Conservation (phyloP, 2,888 invertebrate species). For the Keiferia lycopersicella region DNA sequence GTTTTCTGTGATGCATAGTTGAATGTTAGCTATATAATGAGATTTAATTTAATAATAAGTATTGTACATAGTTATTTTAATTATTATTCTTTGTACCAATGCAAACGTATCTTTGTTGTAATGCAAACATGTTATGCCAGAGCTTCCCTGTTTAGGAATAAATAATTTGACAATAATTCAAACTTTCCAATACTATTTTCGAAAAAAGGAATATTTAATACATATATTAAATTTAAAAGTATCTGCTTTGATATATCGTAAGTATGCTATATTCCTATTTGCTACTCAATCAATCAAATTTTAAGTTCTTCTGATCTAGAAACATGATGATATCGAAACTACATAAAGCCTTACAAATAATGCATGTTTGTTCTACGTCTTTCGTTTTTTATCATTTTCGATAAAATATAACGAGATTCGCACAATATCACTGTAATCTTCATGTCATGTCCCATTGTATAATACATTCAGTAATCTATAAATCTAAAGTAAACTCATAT, state of each 20-base stretch:
- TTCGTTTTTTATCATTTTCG: background rate
- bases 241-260: background rate
- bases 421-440: constrained; percentile 22
- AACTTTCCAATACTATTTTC: constrained; percentile 15
- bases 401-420: constrained; percentile 1
- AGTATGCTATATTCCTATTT: too few relatives aligned
- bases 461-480: background rate
- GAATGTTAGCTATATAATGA: background rate
- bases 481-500: background rate
- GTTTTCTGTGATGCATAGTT: constrained; percentile 4
- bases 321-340: too few relatives aligned
- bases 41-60: background rate
- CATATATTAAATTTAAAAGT: background rate
- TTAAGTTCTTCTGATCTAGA: too few relatives aligned
- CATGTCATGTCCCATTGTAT: background rate
- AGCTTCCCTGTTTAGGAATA: constrained; percentile 29
- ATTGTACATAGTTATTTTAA: background rate
- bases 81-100: background rate
- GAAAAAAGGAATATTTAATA: background rate
- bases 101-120: background rate
- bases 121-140: too few relatives aligned
- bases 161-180: constrained; percentile 31
- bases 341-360: background rate
- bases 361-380: background rate
- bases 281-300: too few relatives aligned